phyloP scores from a whole-genome alignment of 2,113 vertebrate genomes.

The Tachuris rubrigastra region DNA sequence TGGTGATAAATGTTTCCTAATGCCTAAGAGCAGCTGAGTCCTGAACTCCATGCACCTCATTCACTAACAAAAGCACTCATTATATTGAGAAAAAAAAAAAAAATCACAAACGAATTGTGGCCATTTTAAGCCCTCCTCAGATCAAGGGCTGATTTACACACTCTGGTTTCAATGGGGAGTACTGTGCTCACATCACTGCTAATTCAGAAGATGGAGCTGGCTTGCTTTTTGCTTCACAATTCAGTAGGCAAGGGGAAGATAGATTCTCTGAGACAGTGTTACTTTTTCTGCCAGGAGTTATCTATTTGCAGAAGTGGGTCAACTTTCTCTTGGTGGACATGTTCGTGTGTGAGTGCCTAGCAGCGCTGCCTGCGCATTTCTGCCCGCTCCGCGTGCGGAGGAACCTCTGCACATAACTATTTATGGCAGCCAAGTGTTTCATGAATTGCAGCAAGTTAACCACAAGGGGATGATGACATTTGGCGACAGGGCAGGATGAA shows the following conservation, averaged over 20 bases:
- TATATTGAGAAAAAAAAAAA: background rate
- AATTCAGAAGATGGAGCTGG: constrained; percentile 60
- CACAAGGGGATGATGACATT: constrained; percentile 71
- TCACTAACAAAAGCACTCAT: constrained; percentile 59
- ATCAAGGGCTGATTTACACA: constrained; percentile 19
- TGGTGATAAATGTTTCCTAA: constrained; percentile 51
- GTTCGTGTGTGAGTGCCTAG: constrained; percentile 52
- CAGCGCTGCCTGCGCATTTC: constrained; percentile 30
- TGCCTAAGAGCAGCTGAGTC: constrained; percentile 18
- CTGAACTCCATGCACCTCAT: background rate
- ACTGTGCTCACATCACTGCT: background rate
- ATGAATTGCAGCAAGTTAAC: constrained; percentile 65
- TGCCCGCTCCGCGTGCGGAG: background rate
- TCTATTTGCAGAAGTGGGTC: constrained; percentile 84
- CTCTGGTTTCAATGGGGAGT: constrained; percentile 38
- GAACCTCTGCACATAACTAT: constrained; percentile 60
- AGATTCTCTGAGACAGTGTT: constrained; percentile 76
- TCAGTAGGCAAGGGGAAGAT: constrained; percentile 58
- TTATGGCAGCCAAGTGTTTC: constrained; percentile 70
- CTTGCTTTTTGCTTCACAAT: constrained; percentile 72
- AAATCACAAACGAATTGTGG: background rate
- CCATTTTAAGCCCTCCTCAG: constrained; percentile 25
- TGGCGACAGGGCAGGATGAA: constrained; percentile 38
- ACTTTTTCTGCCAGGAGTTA: constrained; percentile 71
- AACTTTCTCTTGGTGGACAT: constrained; percentile 64